These are phyloP conservation scores for Ceriagrion tenellum DNA, from an alignment of 2,888 invertebrate species.

Conservation along the genomic window DNA sequence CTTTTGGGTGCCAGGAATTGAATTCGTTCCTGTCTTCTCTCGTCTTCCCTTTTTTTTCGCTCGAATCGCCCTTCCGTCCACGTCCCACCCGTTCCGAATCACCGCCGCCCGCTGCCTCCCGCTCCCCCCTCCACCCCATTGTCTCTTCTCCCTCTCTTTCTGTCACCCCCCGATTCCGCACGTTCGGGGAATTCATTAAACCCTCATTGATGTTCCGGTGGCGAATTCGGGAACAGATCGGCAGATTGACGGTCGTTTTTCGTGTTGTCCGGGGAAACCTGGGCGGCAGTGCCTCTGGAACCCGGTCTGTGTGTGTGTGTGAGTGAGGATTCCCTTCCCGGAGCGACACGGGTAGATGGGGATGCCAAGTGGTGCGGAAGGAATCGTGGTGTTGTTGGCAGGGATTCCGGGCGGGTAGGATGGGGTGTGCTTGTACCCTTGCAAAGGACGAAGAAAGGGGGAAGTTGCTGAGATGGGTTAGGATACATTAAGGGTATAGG, in stretches of 20 bases:
- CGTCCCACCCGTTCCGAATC: not conserved
- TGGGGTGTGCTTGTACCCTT: too few species aligned
- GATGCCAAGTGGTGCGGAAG: not conserved
- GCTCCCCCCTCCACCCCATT: too few species aligned
- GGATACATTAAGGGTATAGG: too few species aligned
- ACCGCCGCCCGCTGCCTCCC: not conserved
- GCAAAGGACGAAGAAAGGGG: not conserved
- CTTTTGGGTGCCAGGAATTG: not conserved
- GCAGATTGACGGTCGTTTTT: conserved; percentile 65
- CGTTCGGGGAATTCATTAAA: conserved; percentile 65
- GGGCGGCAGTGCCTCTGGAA: not conserved
- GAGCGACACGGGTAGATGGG: conserved; percentile 5
- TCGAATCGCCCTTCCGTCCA: not conserved
- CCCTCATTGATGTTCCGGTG: conserved; percentile 65
- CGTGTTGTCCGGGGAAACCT: not conserved
- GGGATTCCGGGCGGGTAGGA: not conserved
- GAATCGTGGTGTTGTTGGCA: not conserved
- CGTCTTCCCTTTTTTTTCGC: too few species aligned
- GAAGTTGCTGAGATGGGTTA: too few species aligned
- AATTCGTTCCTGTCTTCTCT: not conserved
- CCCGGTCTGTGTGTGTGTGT: too few species aligned
- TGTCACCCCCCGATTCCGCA: conserved; percentile 17
- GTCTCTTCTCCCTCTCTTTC: not conserved
- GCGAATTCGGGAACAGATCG: conserved; percentile 59
- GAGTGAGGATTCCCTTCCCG: too few species aligned